phyloP scores from a whole-genome alignment of 2,797 vertebrate genomes.

The Aratinga solstitialis region DNA sequence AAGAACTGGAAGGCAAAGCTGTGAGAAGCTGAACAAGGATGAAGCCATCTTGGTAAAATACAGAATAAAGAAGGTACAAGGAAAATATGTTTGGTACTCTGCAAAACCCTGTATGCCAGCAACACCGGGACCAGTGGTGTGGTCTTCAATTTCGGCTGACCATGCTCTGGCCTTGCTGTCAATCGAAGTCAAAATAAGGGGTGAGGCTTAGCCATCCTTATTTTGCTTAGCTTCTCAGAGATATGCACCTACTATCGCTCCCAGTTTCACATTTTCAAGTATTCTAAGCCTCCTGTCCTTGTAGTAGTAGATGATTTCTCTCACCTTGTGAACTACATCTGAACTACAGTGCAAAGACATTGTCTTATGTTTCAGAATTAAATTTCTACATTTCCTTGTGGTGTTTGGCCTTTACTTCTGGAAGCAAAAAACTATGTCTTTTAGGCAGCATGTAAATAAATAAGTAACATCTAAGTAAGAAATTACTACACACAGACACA shows the following conservation, averaged over 20 bases:
- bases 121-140: background rate
- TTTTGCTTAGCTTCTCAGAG: background rate
- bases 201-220: background rate
- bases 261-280: background rate
- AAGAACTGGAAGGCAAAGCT: background rate
- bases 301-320: background rate
- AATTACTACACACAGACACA: background rate
- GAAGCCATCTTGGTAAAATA: background rate
- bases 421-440: background rate
- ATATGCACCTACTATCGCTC: background rate
- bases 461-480: background rate
- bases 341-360: background rate
- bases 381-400: background rate
- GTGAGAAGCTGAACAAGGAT: background rate
- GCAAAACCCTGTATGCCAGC: background rate
- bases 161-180: background rate
- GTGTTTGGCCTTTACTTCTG: background rate
- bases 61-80: background rate
- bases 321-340: background rate
- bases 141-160: background rate
- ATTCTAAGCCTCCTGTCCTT: rapidly evolving
- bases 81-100: background rate
- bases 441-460: background rate
- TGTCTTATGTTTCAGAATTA: background rate
- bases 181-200: background rate